A percentile compares a stretch with the other conserved stretches of the same genome.
Conservation (phyloP, 2,113 vertebrate genomes). For the Galeopterus variegatus region DNA sequence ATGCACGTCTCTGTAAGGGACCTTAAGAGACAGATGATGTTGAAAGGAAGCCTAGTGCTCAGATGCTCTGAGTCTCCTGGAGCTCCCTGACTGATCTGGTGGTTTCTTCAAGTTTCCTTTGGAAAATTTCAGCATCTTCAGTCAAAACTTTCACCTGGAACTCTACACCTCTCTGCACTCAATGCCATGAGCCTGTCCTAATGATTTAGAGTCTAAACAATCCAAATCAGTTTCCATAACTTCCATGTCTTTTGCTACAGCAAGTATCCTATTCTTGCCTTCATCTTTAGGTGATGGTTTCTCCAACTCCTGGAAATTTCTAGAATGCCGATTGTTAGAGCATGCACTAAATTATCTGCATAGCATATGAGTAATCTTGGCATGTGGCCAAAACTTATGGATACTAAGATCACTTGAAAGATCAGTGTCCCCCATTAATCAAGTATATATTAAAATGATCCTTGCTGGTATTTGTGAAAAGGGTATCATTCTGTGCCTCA, state of each 20-base stretch:
- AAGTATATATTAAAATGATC: slow-evolving; percentile 94
- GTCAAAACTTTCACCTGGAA: slow-evolving; percentile 86
- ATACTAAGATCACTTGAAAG: slow-evolving; percentile 91
- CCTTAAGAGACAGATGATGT: slow-evolving; percentile 93
- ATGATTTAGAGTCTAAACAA: slow-evolving; percentile 59
- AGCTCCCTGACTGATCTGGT: slow-evolving; percentile 92
- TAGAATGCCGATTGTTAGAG: slow-evolving; percentile 94
- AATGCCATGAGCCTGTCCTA: slow-evolving; percentile 86
- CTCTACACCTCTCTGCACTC: slow-evolving; percentile 85
- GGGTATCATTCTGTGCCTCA: slow-evolving; percentile 93
- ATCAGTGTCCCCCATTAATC: slow-evolving; percentile 92
- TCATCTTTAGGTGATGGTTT: slow-evolving; percentile 81
- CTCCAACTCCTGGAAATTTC: slow-evolving; percentile 88
- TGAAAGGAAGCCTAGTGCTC: slow-evolving; percentile 93
- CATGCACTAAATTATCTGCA: slow-evolving; percentile 93
- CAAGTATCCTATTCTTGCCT: slow-evolving; percentile 58
- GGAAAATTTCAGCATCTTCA: slow-evolving; percentile 92
- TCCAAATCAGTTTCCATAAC: slow-evolving; percentile 82
- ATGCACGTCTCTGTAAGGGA: slow-evolving; percentile 93
- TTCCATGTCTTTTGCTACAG: slow-evolving; percentile 81
- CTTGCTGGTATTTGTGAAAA: slow-evolving; percentile 94
- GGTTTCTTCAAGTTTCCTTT: slow-evolving; percentile 95
- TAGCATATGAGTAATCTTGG: slow-evolving; percentile 91
- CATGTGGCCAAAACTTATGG: slow-evolving; percentile 91
- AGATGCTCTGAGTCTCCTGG: slow-evolving; percentile 95